Percentiles rank a stretch among this genome's conserved stretches.
These are phyloP conservation scores for Xenopus tropicalis DNA, from an alignment of 2,113 vertebrate species.

Conservation along the genomic window DNA sequence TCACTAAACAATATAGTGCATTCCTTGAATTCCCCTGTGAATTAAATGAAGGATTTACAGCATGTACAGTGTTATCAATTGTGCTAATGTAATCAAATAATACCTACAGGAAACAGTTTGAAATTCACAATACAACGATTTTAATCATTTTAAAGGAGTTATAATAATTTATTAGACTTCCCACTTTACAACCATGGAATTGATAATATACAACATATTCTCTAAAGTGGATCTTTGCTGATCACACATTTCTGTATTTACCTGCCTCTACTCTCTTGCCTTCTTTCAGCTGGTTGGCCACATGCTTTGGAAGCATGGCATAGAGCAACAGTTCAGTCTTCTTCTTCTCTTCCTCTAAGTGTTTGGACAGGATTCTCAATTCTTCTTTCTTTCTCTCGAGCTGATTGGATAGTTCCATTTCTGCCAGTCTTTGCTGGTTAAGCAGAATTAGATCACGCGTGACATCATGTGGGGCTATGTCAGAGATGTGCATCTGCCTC, in stretches of 20 bases:
- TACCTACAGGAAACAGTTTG: neutral
- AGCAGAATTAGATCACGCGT: constrained; percentile 78
- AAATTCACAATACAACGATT: neutral
- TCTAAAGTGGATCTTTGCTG: neutral
- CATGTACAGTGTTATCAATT: neutral
- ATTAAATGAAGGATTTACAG: constrained; percentile 18
- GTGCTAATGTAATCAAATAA: neutral
- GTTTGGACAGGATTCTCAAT: constrained; percentile 64
- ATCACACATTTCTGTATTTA: constrained; percentile 51
- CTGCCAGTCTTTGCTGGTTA: constrained; percentile 74
- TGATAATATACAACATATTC: too few relatives aligned
- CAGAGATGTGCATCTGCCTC: constrained; percentile 72
- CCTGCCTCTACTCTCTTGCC: constrained; percentile 74
- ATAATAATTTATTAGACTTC: too few relatives aligned
- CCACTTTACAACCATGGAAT: too few relatives aligned
- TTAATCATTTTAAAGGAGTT: too few relatives aligned
- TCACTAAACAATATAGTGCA: constrained; percentile 75
- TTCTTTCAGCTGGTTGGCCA: constrained; percentile 74
- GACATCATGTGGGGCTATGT: constrained; percentile 75
- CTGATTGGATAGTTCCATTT: constrained; percentile 79
- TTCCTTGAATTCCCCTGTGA: constrained; percentile 69
- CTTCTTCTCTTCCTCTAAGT: constrained; percentile 70
- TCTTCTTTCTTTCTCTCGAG: constrained; percentile 78
- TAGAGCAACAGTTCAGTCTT: constrained; percentile 73
- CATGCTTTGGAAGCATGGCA: constrained; percentile 73